Base-by-base conservation (phyloP, 2,888 invertebrate genomes). In the Drosophila vallismaia region DNA sequence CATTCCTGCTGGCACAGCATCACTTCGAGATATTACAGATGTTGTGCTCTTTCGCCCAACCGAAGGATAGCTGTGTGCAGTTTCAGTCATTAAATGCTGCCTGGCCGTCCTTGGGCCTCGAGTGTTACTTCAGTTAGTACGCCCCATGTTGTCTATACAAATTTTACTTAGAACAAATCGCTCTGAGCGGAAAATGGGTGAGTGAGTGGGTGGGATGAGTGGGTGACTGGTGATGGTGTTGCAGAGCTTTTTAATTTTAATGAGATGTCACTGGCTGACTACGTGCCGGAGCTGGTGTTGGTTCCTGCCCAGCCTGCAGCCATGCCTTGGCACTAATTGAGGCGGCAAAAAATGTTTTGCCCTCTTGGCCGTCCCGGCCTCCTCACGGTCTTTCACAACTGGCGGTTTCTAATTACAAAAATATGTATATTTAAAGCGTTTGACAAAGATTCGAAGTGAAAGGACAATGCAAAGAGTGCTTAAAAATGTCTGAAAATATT, bases 221-320 rank as follows among this genome's bases (percentile, higher is more conserved):
- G 42, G 29, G 8, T 29, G 42, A 8, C 19, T 7, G 42, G 19
- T 26, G 75, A 53, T 75, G 63, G 73, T 62, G 60, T 63, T 70
- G 79, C 74, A 60, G 72, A 81, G 82, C 82, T 84, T 83, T 83
- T 83, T 83, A 83, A 83, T 83, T 83, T 83, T 83, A 83, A 83
- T 83, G 82, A 83, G 82, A 83, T 83, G 85, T 82, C 87, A 76
- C 85, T 87, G 82, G 59, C 82, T 86, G 85, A 60, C 77, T 76
- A 81, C 78, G 82, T 82, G 85, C 66, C 68, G 29, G 58, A 40
- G 29, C 51, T 68, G 57, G 14, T 49, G 54, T 56, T 55, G 40
- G 42, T 48, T 9, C 57, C 49, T 59, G 66, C 52, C 69, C 51
- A 60, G 69, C 67, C 75, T 68, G 72, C 71, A 55, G 86, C 84